Evolutionary conservation across 2,888 invertebrate genomes (phyloP).

Genomic region (Cybosia mesomella): DNA sequence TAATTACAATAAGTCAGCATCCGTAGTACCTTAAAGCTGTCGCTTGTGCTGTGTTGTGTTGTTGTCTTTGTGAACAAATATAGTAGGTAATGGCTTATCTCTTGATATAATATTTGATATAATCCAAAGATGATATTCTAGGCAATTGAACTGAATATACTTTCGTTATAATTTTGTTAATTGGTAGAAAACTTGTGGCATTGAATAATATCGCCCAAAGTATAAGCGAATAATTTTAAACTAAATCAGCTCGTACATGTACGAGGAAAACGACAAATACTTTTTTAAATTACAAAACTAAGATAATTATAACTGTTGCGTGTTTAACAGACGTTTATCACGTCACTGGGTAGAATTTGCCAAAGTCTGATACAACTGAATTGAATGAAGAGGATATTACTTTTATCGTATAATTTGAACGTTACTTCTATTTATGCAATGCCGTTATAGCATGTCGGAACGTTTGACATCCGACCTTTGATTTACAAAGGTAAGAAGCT

Average conservation of each 20-base stretch:
- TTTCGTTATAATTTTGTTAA: neutral
- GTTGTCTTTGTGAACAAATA: neutral
- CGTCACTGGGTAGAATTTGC: constrained; percentile 25
- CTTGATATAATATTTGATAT: neutral
- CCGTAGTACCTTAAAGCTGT: neutral
- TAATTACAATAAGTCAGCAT: neutral
- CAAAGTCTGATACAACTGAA: constrained; percentile 36
- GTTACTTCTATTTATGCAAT: constrained; percentile 28
- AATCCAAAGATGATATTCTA: neutral
- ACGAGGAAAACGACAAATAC: constrained; percentile 4
- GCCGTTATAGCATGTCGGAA: constrained; percentile 13
- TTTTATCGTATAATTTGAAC: constrained; percentile 19
- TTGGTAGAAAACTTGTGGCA: neutral
- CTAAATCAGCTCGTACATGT: neutral
- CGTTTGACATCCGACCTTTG: constrained; percentile 36
- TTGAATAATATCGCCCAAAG: neutral
- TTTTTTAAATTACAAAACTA: constrained; percentile 22
- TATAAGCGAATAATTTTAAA: neutral
- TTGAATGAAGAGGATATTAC: constrained; percentile 21
- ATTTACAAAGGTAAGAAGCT: constrained; percentile 32
- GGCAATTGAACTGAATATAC: neutral
- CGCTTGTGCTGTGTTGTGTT: no score
- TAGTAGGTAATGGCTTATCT: neutral
- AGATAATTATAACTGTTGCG: constrained; percentile 28
- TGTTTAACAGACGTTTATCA: constrained; percentile 33